Evolutionary conservation across 2,113 vertebrate species (phyloP), one percentile per base, ranked within the genome.

Genomic region (Catharus minimus): DNA sequence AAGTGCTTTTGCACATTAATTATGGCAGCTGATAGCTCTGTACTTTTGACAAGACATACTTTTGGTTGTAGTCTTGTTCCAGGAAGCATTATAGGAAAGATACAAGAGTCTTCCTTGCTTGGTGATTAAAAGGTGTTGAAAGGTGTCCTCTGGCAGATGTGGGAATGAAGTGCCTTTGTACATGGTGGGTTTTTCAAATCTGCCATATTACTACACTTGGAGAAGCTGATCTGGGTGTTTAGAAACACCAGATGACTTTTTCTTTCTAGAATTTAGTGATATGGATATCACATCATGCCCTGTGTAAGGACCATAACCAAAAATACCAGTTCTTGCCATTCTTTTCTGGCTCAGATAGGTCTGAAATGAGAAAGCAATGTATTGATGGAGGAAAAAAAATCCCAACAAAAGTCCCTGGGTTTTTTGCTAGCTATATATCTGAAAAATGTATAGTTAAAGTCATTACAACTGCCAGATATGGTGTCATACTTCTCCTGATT

Each of bases 1-100:
- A 86, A 75, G 30, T 72, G 58, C 44, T 92, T 84, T 90, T 81
- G 27, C 53, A 64, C 53, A 64, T 90, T 88, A 77, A 74, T 81
- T 62, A 55, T 36, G 23, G 39, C 52, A 77, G 44, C 36, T 66
- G 72, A 23, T 46, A 69, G 68, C 27, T 88, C 80, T 64, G 14
- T 47, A 28, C 50, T 78, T 93, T 41, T 64, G 36, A 78, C 23
- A 77, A 83, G 69, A 49, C 20, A 10, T 47, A 53, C 27, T 78
- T 94, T 56, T 64, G 16, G 33, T 71, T 81, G 33, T 50, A 73
- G 28, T 41, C 68, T 81, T 64, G 19, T 90, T 83, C 26, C n/a
- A 56, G 52, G 56, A 86, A 68, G 32, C 2, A 0, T 62, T 52
- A 9, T 7, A 82, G 46, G 26, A 87, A 75, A n/a, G n/a, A 30